Evolutionary conservation across 2,113 vertebrate species (phyloP).

Genomic region (Lasiurus cinereus): DNA sequence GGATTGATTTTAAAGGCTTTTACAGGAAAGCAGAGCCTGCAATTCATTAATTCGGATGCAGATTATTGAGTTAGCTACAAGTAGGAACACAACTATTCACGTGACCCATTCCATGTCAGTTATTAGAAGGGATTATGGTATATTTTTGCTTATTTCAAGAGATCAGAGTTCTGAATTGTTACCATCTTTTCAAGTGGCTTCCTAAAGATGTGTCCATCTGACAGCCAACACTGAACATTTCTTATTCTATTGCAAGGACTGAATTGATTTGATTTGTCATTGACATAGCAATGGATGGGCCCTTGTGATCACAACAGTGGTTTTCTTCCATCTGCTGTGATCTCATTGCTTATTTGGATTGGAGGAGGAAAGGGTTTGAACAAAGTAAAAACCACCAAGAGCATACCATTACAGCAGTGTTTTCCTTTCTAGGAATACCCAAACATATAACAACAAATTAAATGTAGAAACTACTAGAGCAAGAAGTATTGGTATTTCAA

Average conservation of each 20-base stretch:
- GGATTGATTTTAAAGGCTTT: neutral
- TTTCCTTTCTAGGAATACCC: neutral
- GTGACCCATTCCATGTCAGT: neutral
- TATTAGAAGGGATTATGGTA: neutral
- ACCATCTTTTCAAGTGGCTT: neutral
- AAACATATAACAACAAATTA: neutral
- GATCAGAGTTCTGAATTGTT: neutral
- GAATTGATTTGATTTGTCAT: neutral
- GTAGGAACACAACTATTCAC: neutral
- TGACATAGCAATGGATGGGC: neutral
- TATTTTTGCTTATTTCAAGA: conserved; percentile 16
- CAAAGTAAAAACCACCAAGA: neutral
- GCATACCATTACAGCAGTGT: neutral
- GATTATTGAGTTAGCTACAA: neutral
- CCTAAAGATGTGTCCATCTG: neutral
- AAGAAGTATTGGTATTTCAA: neutral
- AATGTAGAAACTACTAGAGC: neutral
- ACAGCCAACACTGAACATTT: neutral
- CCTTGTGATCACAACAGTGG: neutral
- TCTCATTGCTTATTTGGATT: neutral
- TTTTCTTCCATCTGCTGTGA: neutral
- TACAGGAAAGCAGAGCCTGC: neutral
- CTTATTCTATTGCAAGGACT: neutral
- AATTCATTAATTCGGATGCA: neutral
- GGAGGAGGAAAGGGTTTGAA: neutral